Conservation (phyloP, 2,113 vertebrate species). For the Numida meleagris region DNA sequence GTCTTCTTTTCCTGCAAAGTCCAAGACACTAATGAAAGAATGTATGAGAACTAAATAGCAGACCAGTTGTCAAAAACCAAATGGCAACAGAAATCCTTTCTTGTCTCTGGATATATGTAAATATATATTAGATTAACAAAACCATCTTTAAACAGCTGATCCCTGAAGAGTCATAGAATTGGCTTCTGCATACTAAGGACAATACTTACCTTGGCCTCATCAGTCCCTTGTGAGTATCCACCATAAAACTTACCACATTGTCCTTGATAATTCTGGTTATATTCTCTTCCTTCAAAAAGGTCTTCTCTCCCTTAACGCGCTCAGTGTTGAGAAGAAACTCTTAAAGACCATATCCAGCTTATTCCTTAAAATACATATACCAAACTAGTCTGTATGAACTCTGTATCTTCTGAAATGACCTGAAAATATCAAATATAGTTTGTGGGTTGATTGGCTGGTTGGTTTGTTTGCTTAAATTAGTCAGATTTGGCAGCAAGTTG, state of each 20-base stretch:
- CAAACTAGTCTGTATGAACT: neutral
- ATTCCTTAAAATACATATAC: neutral
- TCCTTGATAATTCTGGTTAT: neutral
- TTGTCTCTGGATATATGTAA: slow-evolving; percentile 57
- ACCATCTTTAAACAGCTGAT: slow-evolving; percentile 49
- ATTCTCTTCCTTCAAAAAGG: neutral
- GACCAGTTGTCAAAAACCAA: slow-evolving; percentile 68
- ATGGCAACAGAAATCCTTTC: slow-evolving; percentile 50
- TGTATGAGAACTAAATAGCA: slow-evolving; percentile 71
- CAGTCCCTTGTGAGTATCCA: neutral
- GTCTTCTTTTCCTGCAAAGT: slow-evolving; percentile 66
- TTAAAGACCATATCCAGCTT: neutral
- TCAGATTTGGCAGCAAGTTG: slow-evolving; percentile 4
- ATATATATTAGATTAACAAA: slow-evolving; percentile 53
- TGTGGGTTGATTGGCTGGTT: neutral
- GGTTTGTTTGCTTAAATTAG: slow-evolving; percentile 34
- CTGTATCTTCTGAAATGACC: neutral
- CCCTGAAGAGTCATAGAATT: slow-evolving; percentile 33
- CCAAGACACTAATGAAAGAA: slow-evolving; percentile 69
- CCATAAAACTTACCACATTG: slow-evolving; percentile 1
- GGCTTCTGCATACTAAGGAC: slow-evolving; percentile 15
- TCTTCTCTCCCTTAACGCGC: neutral
- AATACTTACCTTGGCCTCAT: neutral
- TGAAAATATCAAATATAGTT: slow-evolving; percentile 11
- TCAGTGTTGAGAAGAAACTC: neutral